Base-by-base conservation (phyloP, 2,888 invertebrate species). In the Agrochola circellaris region DNA sequence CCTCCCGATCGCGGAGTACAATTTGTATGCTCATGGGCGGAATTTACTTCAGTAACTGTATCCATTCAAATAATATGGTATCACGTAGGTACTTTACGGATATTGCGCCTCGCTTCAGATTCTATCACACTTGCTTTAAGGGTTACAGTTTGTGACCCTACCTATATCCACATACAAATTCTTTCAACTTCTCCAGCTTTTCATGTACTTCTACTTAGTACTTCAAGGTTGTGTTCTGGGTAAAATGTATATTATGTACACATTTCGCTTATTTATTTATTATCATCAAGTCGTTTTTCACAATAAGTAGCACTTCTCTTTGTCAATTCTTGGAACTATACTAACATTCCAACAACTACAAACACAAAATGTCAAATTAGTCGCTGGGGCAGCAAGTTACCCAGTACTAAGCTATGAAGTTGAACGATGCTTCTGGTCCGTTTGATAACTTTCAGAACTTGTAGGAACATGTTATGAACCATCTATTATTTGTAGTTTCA, bases 21-120 rank as follows among this genome's bases (percentile, higher is more conserved):
- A 88, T 90, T 86, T 89, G 88, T 90, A 87, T 87, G 81, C 84
- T 85, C 87, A 84, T 79, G 87, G 87, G 85, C 82, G 85, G 85
- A 90, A 88, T 88, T 87, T 85, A 84, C 85, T 88, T 84, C 85
- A 82, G 87, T 88, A 85, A 85, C 80, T 83, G 81, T 67, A 77
- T 23, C 66, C 75, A 83, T 79, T 83, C 75, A 79, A 85, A 87
- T 85, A 85, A 83, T 87, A 87, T 73, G 68, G 80, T 62, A 75
- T 82, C 78, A 87, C 80, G 85, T 85, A 83, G 79, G 83, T 85
- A 82, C 79, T 79, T 87, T 67, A 75, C 62, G 34, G 66, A 78
- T 82, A 81, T 83, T 75, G 70, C 38, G 73, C 68, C 65, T 62
- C 62, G 73, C 75, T 82, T 76, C 70, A 75, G 77, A 79, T 82